Evolutionary conservation across 1,140 invertebrate genomes (phyloP).

Genomic region (Sycophila sp.): DNA sequence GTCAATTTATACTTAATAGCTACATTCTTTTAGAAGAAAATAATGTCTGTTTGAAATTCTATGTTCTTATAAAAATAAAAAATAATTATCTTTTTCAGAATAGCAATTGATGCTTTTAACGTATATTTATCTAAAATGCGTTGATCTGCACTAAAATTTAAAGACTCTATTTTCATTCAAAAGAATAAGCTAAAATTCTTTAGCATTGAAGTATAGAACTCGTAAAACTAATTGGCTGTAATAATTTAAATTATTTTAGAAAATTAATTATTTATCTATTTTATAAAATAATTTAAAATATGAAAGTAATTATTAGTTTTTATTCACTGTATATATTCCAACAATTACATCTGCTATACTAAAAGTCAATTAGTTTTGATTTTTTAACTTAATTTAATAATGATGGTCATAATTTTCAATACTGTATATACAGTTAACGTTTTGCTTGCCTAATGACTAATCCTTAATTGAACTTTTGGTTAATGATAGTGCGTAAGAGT

Average conservation of each 20-base stretch:
- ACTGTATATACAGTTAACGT: neutral
- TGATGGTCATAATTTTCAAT: neutral
- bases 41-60: slow-evolving; percentile 13
- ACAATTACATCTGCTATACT: neutral
- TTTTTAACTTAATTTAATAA: neutral
- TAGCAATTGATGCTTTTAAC: no score
- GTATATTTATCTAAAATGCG: no score
- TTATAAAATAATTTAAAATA: neutral
- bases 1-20: slow-evolving; percentile 15
- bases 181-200: neutral
- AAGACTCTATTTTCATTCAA: slow-evolving; percentile 3
- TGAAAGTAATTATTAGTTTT: neutral
- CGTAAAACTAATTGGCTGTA: slow-evolving; percentile 6
- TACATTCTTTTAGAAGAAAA: slow-evolving; percentile 19
- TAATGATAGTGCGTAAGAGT: neutral
- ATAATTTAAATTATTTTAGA: neutral
- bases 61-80: neutral
- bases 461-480: neutral
- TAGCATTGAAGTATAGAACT: neutral
- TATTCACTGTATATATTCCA: neutral
- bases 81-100: no score
- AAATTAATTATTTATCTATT: neutral
- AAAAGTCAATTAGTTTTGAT: slow-evolving; percentile 23
- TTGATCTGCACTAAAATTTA: no score
- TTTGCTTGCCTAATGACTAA: slow-evolving; percentile 5